Base-by-base conservation (phyloP, 2,113 vertebrate genomes). In the Phoenicopterus ruber region DNA sequence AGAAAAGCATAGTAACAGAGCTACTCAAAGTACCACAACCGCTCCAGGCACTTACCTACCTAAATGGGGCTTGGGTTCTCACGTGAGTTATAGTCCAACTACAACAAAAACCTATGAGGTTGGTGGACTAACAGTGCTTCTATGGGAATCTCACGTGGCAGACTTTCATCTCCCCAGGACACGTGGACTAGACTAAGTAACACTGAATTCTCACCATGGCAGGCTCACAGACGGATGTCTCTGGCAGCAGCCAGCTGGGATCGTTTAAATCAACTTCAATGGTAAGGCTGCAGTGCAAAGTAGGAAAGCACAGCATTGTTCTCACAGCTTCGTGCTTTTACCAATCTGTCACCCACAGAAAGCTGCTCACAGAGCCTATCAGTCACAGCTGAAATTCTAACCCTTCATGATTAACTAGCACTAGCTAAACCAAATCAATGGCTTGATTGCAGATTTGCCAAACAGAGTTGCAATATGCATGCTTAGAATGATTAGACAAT, bases 401-500 rank as follows among this genome's bases (percentile, higher is more conserved):
- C 90, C 66, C 71, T 46, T 46, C 67, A 17, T 70, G 67, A 96
- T 86, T 78, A 96, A 87, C 80, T 59, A 44, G 32, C 84, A 76
- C 85, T 85, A 94, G 74, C 62, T 57, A 92, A 92, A 62, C 79
- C 71, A 86, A 93, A 83, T 88, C 94, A 94, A 80, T 86, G 70
- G 31, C 78, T 65, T 90, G 87, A 94, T 79, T 93, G 92, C 85
- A 80, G 74, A 96, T 91, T 94, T 96, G 74, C 94, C 78, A 69
- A 94, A 90, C 66, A 82, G 71, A 93, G 88, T 52, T 69, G 82
- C 82, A 88, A 82, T 91, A 59, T 76, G 85, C 87, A 79, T 59
- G 84, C 49, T 93, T 95, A 93, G 66, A 93, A 91, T 85, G 78
- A 97, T 93, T 73, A 93, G 87, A 69, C 91, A 89, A 80, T 96